These are phyloP conservation scores for Prinia subflava DNA, from an alignment of 2,113 vertebrate genomes.

Conservation along the genomic window DNA sequence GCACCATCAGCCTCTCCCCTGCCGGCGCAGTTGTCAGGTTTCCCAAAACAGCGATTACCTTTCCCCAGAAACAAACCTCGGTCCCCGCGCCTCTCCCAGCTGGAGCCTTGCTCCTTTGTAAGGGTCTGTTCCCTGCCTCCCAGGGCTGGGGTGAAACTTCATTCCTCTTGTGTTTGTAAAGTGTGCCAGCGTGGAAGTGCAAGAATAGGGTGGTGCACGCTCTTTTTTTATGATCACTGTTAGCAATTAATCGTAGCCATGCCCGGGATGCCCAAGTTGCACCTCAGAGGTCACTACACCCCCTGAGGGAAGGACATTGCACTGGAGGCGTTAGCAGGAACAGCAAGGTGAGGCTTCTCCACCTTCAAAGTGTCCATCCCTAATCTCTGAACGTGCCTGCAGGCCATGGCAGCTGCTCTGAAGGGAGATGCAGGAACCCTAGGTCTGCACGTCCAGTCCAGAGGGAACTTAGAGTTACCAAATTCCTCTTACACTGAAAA, in stretches of 20 bases:
- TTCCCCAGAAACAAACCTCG: constrained; percentile 20
- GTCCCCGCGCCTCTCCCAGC: neutral
- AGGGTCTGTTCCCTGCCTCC: neutral
- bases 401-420: neutral
- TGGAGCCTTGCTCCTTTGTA: neutral
- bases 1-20: constrained; percentile 2
- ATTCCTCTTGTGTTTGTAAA: neutral
- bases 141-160: neutral
- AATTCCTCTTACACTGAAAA: neutral
- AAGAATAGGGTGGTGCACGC: fast-evolving
- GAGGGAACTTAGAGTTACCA: neutral
- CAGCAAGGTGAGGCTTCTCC: neutral
- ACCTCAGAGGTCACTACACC: neutral
- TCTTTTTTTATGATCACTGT: neutral
- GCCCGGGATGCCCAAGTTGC: neutral
- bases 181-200: neutral
- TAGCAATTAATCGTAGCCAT: neutral
- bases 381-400: neutral
- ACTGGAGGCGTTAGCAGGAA: neutral
- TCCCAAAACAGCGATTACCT: constrained; percentile 23
- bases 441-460: neutral
- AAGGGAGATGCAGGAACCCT: neutral
- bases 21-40: neutral
- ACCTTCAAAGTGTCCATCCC: neutral
- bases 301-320: neutral